Conservation (phyloP, 2,888 invertebrate genomes). For the Brachynemurus nebulosus region DNA sequence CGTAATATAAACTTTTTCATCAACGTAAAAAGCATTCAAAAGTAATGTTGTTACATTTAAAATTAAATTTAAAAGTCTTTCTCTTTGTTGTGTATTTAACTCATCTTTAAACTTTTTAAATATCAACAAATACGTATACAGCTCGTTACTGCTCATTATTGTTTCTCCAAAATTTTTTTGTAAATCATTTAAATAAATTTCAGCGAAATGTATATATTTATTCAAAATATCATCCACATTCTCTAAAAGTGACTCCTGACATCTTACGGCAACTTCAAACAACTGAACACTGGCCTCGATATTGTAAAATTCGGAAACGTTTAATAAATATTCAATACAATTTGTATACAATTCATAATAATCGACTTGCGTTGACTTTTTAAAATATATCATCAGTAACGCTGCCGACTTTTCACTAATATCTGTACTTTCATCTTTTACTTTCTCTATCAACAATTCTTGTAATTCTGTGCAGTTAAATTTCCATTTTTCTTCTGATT, state of each 20-base stretch:
- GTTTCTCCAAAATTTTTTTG: neutral
- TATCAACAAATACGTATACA: slow-evolving; percentile 3
- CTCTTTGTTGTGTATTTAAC: neutral
- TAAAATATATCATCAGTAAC: neutral
- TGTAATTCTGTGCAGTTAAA: neutral
- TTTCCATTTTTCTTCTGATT: neutral
- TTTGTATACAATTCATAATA: neutral
- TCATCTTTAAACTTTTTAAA: neutral
- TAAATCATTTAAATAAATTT: neutral
- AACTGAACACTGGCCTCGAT: neutral
- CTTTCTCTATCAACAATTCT: neutral
- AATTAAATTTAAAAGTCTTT: neutral
- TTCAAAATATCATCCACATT: neutral
- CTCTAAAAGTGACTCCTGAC: neutral
- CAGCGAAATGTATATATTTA: neutral
- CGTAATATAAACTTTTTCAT: neutral
- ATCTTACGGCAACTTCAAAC: neutral
- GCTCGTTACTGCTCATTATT: neutral
- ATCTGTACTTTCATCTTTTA: neutral
- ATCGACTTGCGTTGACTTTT: neutral
- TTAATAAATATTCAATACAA: neutral
- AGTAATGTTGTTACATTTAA: neutral
- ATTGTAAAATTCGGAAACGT: neutral
- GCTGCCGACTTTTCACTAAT: neutral
- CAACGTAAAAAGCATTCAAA: neutral